A percentile compares a stretch with the other conserved stretches of the same genome.
phyloP scores from a whole-genome alignment of 2,113 vertebrate species.

The Percina caprodes region DNA sequence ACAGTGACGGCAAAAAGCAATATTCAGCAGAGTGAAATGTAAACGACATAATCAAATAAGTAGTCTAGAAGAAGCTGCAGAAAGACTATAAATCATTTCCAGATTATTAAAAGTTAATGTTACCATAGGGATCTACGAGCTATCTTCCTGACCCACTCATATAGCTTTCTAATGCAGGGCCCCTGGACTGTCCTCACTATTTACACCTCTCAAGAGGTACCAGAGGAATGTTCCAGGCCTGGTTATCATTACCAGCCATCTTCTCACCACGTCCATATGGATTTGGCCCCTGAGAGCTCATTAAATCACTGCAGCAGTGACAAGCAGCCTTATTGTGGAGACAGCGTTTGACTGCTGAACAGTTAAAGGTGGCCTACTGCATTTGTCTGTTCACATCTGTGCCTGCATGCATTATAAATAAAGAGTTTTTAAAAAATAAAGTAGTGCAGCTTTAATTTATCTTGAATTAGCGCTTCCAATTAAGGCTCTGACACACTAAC shows the following conservation, averaged over 20 bases:
- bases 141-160: background rate
- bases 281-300: background rate
- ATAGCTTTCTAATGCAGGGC: background rate
- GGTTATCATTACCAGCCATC: conserved; percentile 11
- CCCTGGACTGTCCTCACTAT: background rate
- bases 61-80: too few species aligned
- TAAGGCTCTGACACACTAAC: too few species aligned
- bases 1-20: too few species aligned
- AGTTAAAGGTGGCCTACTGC: background rate
- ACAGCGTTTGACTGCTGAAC: background rate
- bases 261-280: background rate
- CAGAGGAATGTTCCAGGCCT: background rate
- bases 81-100: too few species aligned
- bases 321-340: background rate
- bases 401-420: background rate
- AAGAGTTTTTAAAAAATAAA: background rate
- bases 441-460: background rate
- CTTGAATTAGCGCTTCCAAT: background rate
- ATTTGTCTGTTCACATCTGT: background rate
- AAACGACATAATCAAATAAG: too few species aligned
- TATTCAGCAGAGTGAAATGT: too few species aligned
- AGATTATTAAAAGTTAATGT: background rate
- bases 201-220: conserved; percentile 8
- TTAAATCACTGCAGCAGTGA: conserved; percentile 7
- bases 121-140: background rate